Evolutionary conservation across 2,797 vertebrate species (phyloP), one percentile per base, ranked within the genome.

Genomic region (Gymnoscopelus microlampas): DNA sequence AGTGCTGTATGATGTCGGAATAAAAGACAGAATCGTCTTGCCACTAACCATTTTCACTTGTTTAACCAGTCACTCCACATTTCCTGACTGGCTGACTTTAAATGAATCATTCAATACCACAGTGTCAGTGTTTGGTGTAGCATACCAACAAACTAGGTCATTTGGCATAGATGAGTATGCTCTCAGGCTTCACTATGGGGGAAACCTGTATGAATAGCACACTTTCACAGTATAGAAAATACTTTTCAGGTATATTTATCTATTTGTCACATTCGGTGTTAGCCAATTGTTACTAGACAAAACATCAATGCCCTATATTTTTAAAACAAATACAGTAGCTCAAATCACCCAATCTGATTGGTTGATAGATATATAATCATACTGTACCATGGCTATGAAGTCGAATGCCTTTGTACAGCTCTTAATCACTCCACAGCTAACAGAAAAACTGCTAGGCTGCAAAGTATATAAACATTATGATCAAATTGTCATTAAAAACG

Each of bases 61-160:
- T 90, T 87, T 85, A 82, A 84, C 80, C 73, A 80, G 86, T 87
- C 85, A 82, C 77, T 78, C 82, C 72, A 63, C 76, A 78, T 88
- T 81, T 85, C 87, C 80, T 87, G 82, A 91, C 91, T 89, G 85
- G 85, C 79, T 91, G 88, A 80, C 73, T 89, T 85, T 74, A 90
- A 82, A 93, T 92, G 82, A 92, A 93, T 93, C 84, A 92, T 94
- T 93, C 85, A 92, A 89, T 76, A 80, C 76, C 69, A 78, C 82
- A 87, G 85, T 85, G 85, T 91, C 87, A 91, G 85, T 83, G 88
- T 88, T 87, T 87, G 80, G 78, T 89, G 87, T 86, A 77, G 85
- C 77, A 55, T 81, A 77, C 78, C 83, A 70, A 77, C 77, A 92
- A 93, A 90, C 83, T 93, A 87, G 91, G 93, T 93, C 91, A 89